These are phyloP conservation scores for Drosophila yakuba DNA, from an alignment of 1,140 invertebrate genomes.

Conservation along the genomic window DNA sequence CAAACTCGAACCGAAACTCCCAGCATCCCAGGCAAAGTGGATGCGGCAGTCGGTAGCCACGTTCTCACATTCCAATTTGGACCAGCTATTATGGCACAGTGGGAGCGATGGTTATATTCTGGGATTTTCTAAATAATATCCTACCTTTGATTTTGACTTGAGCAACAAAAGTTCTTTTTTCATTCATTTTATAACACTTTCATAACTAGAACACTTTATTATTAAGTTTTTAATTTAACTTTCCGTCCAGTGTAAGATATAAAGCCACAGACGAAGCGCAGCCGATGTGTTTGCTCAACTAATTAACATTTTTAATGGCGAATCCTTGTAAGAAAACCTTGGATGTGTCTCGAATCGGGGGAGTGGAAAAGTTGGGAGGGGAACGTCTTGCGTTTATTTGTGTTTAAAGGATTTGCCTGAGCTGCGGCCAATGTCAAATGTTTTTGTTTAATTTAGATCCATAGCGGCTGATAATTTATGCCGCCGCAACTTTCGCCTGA, in stretches of 20 bases:
- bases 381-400: slow-evolving; percentile 46
- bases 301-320: slow-evolving; percentile 82
- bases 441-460: slow-evolving; percentile 81
- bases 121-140: too few species aligned
- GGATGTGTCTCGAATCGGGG: slow-evolving; percentile 14
- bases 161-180: too few species aligned
- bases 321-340: slow-evolving; percentile 71
- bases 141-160: too few species aligned
- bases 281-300: slow-evolving; percentile 68
- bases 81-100: slow-evolving; percentile 15
- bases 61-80: slow-evolving; percentile 46
- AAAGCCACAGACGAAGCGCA: slow-evolving; percentile 44
- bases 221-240: too few species aligned
- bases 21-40: slow-evolving; percentile 7
- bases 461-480: slow-evolving; percentile 70
- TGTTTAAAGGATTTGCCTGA: slow-evolving; percentile 69
- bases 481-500: slow-evolving; percentile 36
- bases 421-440: slow-evolving; percentile 72
- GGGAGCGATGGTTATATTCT: not conserved
- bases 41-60: slow-evolving; percentile 39
- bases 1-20: slow-evolving; percentile 9
- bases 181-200: too few species aligned
- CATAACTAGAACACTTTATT: too few species aligned
- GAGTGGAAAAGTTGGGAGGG: slow-evolving; percentile 11
- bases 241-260: slow-evolving; percentile 22